Percentiles rank a stretch among this genome's conserved stretches.
Evolutionary conservation across 2,113 vertebrate species (phyloP).

Genomic region (Baryphthengus martii): DNA sequence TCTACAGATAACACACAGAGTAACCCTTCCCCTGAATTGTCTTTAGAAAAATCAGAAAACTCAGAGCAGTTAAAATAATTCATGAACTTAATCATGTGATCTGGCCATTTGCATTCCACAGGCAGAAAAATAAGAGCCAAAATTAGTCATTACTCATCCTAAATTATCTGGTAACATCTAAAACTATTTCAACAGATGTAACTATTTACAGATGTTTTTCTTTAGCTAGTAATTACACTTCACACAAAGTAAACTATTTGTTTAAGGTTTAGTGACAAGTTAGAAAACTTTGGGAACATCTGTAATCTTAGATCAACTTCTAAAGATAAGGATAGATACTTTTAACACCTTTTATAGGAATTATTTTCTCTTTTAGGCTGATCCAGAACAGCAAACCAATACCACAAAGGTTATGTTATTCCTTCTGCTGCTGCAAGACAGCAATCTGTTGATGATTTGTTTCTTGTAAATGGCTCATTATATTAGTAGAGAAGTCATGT

Average conservation of each 20-base stretch:
- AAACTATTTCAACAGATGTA: background rate
- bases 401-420: background rate
- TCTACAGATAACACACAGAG: background rate
- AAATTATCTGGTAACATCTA: background rate
- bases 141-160: background rate
- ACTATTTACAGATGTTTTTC: background rate
- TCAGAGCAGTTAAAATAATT: background rate
- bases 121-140: background rate
- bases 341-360: background rate
- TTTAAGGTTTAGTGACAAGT: background rate
- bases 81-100: background rate
- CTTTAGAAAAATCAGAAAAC: background rate
- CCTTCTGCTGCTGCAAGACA: background rate
- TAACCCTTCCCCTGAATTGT: background rate
- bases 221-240: background rate
- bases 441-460: background rate
- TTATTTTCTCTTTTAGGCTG: background rate
- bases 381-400: background rate
- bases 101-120: background rate
- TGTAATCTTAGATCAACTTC: background rate
- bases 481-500: background rate
- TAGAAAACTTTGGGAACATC: background rate
- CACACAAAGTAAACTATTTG: background rate
- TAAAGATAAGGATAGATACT: background rate
- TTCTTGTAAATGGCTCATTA: conserved; percentile 1